phyloP scores from a whole-genome alignment of 23 tunicate genomes.

The Ascidia mentula region DNA sequence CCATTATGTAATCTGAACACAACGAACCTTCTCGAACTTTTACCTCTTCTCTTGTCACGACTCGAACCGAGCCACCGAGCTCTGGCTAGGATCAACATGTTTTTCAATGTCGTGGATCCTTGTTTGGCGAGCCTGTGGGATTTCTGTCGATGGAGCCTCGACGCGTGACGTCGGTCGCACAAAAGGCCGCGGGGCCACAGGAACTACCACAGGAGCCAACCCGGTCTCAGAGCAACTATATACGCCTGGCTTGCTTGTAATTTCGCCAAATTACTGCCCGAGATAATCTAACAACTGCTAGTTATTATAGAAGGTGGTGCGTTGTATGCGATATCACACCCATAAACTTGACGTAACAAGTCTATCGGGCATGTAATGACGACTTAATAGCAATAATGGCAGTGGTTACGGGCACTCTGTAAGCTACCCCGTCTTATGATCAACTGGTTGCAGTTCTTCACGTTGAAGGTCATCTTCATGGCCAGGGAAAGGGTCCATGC shows the following conservation, averaged over 20 bases:
- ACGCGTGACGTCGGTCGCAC: background rate
- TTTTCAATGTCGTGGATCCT: slow-evolving; percentile 3
- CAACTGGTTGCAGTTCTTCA: too few species aligned
- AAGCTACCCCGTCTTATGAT: too few species aligned
- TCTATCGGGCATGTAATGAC: too few species aligned
- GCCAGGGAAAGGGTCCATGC: too few species aligned
- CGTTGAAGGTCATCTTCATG: too few species aligned
- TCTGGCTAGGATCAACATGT: background rate
- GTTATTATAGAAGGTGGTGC: too few species aligned
- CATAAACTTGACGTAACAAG: too few species aligned
- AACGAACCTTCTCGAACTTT: background rate
- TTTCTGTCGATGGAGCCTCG: background rate
- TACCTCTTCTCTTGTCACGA: background rate
- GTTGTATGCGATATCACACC: too few species aligned
- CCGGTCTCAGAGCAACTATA: too few species aligned
- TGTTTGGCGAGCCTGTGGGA: background rate
- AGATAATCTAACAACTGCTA: background rate
- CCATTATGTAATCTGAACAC: too few species aligned
- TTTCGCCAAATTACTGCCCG: slow-evolving; percentile 3
- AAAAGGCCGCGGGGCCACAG: slow-evolving; percentile 1
- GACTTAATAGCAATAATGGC: too few species aligned
- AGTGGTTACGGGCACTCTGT: too few species aligned
- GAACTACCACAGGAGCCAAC: background rate
- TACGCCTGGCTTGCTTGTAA: background rate
- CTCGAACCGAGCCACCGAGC: background rate